Conservation (phyloP, 1,140 invertebrate genomes). For the Neotoxoptera formosana region DNA sequence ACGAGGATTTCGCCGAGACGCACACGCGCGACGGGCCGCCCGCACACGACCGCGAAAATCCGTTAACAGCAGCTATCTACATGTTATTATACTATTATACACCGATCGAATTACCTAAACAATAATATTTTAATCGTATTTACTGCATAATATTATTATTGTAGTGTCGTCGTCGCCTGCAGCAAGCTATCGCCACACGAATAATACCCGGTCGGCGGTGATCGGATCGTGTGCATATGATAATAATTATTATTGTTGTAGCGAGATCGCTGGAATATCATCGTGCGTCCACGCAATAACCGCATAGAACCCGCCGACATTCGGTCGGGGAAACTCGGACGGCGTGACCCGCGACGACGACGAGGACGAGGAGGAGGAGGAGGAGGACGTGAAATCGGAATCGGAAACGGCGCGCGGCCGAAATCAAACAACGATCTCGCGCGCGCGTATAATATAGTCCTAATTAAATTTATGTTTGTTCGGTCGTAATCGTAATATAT, state of each 20-base stretch:
- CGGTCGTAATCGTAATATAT: background rate
- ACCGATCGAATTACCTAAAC: slow-evolving; percentile 16
- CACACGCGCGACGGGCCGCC: background rate
- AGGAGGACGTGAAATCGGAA: no score
- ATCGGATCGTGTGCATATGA: background rate
- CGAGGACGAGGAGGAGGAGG: no score
- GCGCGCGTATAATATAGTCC: no score
- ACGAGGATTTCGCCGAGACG: background rate
- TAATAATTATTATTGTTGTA: background rate
- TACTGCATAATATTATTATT: background rate
- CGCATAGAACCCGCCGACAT: background rate
- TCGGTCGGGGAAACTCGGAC: background rate
- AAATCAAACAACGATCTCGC: no score
- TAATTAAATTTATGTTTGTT: no score
- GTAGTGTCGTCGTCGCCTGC: background rate
- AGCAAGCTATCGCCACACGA: background rate
- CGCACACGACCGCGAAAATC: slow-evolving; percentile 13
- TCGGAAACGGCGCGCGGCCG: no score
- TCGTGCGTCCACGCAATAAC: background rate
- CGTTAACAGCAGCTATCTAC: background rate
- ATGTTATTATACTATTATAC: no score
- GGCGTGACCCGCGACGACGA: background rate
- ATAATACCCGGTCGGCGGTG: background rate
- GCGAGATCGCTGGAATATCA: background rate
- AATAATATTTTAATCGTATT: slow-evolving; percentile 12